These are phyloP conservation scores for Limnephilus rhombicus DNA, from an alignment of 2,888 invertebrate species.

Conservation along the genomic window DNA sequence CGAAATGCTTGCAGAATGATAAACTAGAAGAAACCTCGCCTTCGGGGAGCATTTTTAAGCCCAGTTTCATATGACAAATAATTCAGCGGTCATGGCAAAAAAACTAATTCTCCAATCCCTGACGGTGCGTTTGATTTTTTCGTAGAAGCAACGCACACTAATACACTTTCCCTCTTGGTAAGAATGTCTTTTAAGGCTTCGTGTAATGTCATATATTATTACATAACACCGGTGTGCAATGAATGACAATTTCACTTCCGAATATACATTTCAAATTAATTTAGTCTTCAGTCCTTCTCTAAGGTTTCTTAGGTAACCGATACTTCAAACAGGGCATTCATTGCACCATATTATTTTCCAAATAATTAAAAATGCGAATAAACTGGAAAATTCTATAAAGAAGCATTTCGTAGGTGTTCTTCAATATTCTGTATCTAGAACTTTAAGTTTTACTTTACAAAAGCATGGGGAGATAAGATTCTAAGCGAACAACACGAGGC, in stretches of 20 bases:
- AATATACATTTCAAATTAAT: slow-evolving; percentile 9
- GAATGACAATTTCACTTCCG: slow-evolving; percentile 33
- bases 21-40: slow-evolving; percentile 52
- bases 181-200: slow-evolving; percentile 46
- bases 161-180: slow-evolving; percentile 43
- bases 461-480: neutral
- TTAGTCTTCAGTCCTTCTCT: neutral
- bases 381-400: neutral
- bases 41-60: slow-evolving; percentile 21
- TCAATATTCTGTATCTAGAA: neutral
- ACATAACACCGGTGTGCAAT: slow-evolving; percentile 14
- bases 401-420: neutral
- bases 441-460: neutral
- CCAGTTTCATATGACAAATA: slow-evolving; percentile 10
- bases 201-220: neutral
- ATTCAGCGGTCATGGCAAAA: neutral
- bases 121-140: neutral
- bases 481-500: neutral
- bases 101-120: slow-evolving; percentile 4
- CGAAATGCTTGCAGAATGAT: slow-evolving; percentile 51
- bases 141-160: slow-evolving; percentile 4
- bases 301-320: slow-evolving; percentile 8
- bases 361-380: neutral
- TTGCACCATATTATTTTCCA: neutral
- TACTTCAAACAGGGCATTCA: neutral